phyloP scores from a whole-genome alignment of 2,888 invertebrate genomes.

The Tetranychus piercei region DNA sequence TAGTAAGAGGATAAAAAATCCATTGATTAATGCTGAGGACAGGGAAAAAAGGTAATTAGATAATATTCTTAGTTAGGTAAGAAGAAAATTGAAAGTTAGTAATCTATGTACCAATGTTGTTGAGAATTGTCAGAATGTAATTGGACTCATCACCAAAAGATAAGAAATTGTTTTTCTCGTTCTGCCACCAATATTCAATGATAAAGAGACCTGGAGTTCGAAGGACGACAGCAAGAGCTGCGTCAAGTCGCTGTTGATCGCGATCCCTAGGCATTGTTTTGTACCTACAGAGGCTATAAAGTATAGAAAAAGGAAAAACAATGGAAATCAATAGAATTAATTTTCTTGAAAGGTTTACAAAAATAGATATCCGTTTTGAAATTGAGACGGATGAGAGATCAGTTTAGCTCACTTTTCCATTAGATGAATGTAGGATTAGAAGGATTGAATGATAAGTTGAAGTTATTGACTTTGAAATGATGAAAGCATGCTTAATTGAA shows the following conservation, averaged over 20 bases:
- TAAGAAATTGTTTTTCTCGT: constrained; percentile 28
- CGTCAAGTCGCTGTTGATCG: constrained; percentile 22
- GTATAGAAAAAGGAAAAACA: too few relatives aligned
- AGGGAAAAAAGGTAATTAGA: constrained; percentile 9
- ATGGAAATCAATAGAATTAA: not conserved
- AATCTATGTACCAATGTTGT: constrained; percentile 32
- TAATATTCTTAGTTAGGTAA: not conserved
- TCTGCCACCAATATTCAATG: constrained; percentile 34
- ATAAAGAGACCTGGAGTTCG: constrained; percentile 36
- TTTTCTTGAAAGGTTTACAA: not conserved
- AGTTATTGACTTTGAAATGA: too few relatives aligned
- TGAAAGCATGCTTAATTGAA: too few relatives aligned
- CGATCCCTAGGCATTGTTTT: not conserved
- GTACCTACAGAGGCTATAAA: not conserved
- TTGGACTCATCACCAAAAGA: constrained; percentile 27
- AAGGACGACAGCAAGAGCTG: constrained; percentile 32
- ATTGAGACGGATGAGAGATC: not conserved
- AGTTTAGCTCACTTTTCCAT: too few relatives aligned
- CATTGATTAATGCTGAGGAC: constrained; percentile 36
- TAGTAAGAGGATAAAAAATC: constrained; percentile 35
- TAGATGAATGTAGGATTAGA: too few relatives aligned
- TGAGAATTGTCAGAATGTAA: constrained; percentile 30
- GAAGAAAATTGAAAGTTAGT: not conserved
- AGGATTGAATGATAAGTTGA: too few relatives aligned
- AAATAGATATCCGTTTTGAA: not conserved